Conservation (phyloP, 2,797 vertebrate genomes). For the Manis crassicaudata region DNA sequence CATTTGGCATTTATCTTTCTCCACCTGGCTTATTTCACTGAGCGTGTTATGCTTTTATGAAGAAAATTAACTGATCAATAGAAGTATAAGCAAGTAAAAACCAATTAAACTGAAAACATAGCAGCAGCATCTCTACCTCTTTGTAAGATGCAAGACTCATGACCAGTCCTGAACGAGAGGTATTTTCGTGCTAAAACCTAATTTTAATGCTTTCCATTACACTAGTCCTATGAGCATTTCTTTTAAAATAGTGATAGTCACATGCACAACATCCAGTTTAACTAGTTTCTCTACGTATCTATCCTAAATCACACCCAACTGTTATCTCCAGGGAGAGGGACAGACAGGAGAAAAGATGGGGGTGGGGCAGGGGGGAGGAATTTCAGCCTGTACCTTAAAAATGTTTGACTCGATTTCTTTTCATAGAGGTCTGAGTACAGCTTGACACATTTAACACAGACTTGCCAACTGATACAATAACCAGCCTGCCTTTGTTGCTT, state of each 20-base stretch:
- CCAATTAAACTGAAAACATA: neutral
- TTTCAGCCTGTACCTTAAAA: neutral
- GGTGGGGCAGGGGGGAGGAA: too few relatives aligned
- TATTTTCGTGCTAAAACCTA: neutral
- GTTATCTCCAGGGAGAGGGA: neutral
- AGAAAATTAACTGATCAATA: neutral
- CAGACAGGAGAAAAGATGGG: neutral
- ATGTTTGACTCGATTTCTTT: neutral
- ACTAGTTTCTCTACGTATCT: neutral
- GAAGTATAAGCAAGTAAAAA: neutral
- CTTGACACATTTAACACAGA: neutral
- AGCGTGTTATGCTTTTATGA: neutral
- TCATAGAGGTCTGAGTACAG: fast-evolving
- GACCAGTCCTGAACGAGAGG: neutral
- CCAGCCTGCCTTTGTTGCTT: fast-evolving
- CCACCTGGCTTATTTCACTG: too few relatives aligned
- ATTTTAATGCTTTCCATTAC: neutral
- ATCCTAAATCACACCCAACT: neutral
- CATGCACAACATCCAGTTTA: neutral
- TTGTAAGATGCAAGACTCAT: neutral
- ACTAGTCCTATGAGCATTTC: neutral
- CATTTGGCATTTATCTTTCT: too few relatives aligned
- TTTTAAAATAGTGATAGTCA: neutral
- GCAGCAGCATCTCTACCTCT: neutral
- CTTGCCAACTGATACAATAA: neutral